Evolutionary conservation across 1,140 invertebrate genomes (phyloP).

Genomic region (Saccostrea echinata): DNA sequence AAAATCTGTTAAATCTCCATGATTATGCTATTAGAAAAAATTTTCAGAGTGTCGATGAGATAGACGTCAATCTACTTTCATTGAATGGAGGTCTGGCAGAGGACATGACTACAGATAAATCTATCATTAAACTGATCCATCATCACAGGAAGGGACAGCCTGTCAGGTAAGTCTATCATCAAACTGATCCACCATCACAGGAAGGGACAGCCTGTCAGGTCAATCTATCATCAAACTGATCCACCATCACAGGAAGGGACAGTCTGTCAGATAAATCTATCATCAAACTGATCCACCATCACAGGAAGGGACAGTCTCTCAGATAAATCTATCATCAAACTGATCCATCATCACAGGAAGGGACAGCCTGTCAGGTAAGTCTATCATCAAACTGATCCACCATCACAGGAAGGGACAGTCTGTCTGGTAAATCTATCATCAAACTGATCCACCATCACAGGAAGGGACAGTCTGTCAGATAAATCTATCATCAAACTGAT

Average conservation of each 20-base stretch:
- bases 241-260: background rate
- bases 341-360: slow-evolving; percentile 60
- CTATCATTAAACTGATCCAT: slow-evolving; percentile 62
- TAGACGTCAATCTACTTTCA: slow-evolving; percentile 68
- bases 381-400: background rate
- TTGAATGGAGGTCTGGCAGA: slow-evolving; percentile 66
- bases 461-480: slow-evolving; percentile 61
- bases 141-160: slow-evolving; percentile 57
- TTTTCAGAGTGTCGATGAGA: slow-evolving; percentile 59
- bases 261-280: background rate
- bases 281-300: no score
- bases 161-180: slow-evolving; percentile 50
- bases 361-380: slow-evolving; percentile 56
- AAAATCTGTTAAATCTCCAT: no score
- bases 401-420: background rate
- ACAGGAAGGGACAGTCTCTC: slow-evolving; percentile 58
- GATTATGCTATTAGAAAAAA: no score
- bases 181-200: background rate
- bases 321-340: slow-evolving; percentile 62
- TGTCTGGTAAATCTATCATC: no score
- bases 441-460: background rate
- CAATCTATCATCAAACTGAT: background rate
- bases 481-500: slow-evolving; percentile 65
- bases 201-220: background rate
- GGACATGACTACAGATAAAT: slow-evolving; percentile 65